phyloP scores from a whole-genome alignment of 2,113 vertebrate species.

The Gracilinanus agilis region DNA sequence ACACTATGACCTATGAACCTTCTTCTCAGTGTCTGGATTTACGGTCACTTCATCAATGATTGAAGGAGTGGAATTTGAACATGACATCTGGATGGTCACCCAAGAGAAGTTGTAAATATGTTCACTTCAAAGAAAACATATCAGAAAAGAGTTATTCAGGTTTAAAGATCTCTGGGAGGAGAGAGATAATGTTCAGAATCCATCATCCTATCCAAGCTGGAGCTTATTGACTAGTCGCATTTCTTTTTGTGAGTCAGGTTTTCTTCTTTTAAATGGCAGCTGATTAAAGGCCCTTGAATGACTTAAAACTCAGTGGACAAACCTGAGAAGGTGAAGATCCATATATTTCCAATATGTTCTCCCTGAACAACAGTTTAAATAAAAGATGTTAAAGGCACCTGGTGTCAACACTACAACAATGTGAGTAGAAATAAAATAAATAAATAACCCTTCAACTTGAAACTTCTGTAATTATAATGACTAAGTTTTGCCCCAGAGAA shows the following conservation, averaged over 20 bases:
- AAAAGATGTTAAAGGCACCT: neutral
- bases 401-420: neutral
- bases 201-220: neutral
- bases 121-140: conserved; percentile 16
- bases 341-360: neutral
- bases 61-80: conserved; percentile 59
- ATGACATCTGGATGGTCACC: conserved; percentile 21
- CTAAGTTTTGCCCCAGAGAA: neutral
- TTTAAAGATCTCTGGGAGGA: conserved; percentile 3
- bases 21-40: neutral
- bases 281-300: neutral
- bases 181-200: neutral
- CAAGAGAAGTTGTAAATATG: neutral
- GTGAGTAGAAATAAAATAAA: neutral
- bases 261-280: neutral
- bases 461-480: neutral
- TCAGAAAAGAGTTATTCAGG: conserved; percentile 2
- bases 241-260: neutral
- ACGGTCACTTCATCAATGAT: conserved; percentile 47
- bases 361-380: neutral
- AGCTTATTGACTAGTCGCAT: neutral
- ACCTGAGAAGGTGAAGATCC: neutral
- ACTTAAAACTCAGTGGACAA: neutral
- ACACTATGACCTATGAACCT: neutral
- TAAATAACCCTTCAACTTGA: neutral